A percentile compares a stretch with the other conserved stretches of the same genome.
These are phyloP conservation scores for Phenacoccus solenopsis DNA, from an alignment of 1,140 invertebrate species.

Conservation along the genomic window DNA sequence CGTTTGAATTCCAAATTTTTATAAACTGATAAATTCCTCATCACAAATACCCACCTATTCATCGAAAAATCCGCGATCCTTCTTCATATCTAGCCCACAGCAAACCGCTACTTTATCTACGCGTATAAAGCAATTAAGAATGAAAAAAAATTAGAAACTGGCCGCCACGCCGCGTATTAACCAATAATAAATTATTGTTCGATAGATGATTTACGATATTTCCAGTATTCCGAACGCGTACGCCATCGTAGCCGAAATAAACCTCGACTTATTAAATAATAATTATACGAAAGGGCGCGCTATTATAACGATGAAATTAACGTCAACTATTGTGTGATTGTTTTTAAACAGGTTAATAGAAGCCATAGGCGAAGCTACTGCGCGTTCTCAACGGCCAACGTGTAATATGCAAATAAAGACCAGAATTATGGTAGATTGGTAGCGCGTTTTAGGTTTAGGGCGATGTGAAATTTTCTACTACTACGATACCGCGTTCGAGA, in stretches of 20 bases:
- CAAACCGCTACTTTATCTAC: neutral
- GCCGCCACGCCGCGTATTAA: neutral
- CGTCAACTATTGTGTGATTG: slow-evolving; percentile 1
- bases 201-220: neutral
- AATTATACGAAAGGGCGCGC: neutral
- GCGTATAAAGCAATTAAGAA: too few species aligned
- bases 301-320: neutral
- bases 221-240: neutral
- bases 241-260: neutral
- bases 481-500: neutral
- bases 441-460: neutral
- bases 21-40: too few species aligned
- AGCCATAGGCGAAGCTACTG: neutral
- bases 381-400: neutral
- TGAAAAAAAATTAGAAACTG: neutral
- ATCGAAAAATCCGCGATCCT: too few species aligned
- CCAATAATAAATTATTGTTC: neutral
- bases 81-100: too few species aligned
- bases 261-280: neutral
- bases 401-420: neutral
- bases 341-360: neutral
- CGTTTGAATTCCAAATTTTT: too few species aligned
- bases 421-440: neutral
- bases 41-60: too few species aligned
- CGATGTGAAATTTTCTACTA: neutral